phyloP scores from a whole-genome alignment of 2,113 vertebrate species.

The Calidris pugnax region DNA sequence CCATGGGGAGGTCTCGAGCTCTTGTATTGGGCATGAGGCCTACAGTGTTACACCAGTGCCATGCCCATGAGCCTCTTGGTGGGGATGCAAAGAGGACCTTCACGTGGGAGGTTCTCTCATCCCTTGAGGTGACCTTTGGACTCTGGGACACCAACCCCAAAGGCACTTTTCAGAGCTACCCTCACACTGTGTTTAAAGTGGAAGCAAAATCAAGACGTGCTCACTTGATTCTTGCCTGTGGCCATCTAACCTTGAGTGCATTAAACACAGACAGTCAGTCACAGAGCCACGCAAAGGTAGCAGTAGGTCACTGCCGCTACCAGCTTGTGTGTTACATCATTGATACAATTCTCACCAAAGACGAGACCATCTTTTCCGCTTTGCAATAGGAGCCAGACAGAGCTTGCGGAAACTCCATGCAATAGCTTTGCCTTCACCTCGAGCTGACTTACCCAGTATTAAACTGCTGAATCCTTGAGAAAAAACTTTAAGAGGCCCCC shows the following conservation, averaged over 20 bases:
- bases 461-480: slow-evolving; percentile 2
- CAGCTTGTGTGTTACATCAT: not conserved
- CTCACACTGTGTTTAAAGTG: not conserved
- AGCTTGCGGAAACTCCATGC: not conserved
- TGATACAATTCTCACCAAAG: slow-evolving; percentile 68
- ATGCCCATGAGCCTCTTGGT: not conserved
- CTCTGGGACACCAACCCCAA: not conserved
- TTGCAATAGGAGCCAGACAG: slow-evolving; percentile 13
- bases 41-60: not conserved
- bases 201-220: not conserved
- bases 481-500: not conserved
- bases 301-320: not conserved
- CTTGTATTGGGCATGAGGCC: not conserved
- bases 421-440: slow-evolving; percentile 50
- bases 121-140: not conserved
- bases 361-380: slow-evolving; percentile 27
- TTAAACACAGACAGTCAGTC: not conserved
- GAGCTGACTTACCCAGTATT: not conserved
- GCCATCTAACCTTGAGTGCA: not conserved
- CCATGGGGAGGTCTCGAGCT: not conserved
- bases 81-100: not conserved
- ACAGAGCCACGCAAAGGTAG: not conserved
- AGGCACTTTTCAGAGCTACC: slow-evolving; percentile 19
- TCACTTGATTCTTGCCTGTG: not conserved
- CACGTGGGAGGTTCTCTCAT: not conserved